Evolutionary conservation across 2,888 invertebrate genomes (phyloP), one percentile per base, ranked within the genome.

Genomic region (Oligia strigilis): DNA sequence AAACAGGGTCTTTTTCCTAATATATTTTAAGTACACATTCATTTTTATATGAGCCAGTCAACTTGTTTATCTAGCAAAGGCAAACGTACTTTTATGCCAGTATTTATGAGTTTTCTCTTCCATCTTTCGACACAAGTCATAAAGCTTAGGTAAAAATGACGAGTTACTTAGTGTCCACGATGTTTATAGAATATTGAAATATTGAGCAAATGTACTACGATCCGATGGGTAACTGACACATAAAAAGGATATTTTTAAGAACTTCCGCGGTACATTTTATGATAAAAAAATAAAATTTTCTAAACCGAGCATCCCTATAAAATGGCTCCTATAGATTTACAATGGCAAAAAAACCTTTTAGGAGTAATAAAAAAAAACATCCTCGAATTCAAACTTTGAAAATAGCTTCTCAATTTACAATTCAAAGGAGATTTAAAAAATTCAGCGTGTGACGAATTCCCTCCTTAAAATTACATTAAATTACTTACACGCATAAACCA

Each of bases 401-500:
- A 81, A 71, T 75, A 36, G 82, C 85, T 72, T 75, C 71, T 70
- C 82, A 73, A 77, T 85, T 85, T 75, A 66, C 75, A 77, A 77
- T 84, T 80, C 77, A 77, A 71, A 67, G n/a, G 67, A n/a, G 55
- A 49, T 72, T 84, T 87, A 67, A 83, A 86, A 85, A 87, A 85
- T 81, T 84, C 84, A 83, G 71, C 71, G 77, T 78, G 83, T 88
- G 84, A 85, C 82, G 81, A 75, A 84, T 87, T 80, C 79, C 75
- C 78, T 85, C 82, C 83, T 85, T 83, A 88, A 89, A 86, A 77
- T 85, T 78, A 88, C 87, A 88, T 92, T 90, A 90, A 92, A 92
- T 91, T 90, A 90, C 88, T 91, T 88, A 90, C 87, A 88, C 86
- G 81, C 86, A 84, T 88, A 90, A 88, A 82, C 85, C 88, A 81